Conservation (phyloP, 2,888 invertebrate genomes). For the Thelaira solivaga region DNA sequence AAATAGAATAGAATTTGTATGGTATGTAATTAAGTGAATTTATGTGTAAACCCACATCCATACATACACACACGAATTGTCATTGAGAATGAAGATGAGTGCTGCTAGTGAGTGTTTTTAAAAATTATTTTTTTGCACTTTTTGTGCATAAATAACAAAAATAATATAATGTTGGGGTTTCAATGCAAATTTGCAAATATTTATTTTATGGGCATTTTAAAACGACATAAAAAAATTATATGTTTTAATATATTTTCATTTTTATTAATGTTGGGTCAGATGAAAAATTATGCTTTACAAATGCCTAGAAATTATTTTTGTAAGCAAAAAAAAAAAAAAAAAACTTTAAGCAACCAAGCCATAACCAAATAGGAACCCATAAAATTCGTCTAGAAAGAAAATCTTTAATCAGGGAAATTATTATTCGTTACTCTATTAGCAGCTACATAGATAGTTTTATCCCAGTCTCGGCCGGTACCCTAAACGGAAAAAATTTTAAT, state of each 20-base stretch:
- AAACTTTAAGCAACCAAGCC: too few species aligned
- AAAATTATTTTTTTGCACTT: slow-evolving; percentile 40
- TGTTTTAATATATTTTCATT: background rate
- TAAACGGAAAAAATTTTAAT: too few species aligned
- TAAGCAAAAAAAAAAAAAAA: too few species aligned
- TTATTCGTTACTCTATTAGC: too few species aligned
- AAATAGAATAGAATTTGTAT: slow-evolving; percentile 5
- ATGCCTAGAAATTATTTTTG: too few species aligned
- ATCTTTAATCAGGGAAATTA: too few species aligned
- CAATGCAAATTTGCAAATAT: slow-evolving; percentile 15
- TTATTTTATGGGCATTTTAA: slow-evolving; percentile 18
- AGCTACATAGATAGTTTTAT: too few species aligned
- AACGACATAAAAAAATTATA: background rate
- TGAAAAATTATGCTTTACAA: background rate
- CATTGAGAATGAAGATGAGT: too few species aligned
- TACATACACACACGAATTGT: background rate
- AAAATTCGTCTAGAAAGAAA: too few species aligned
- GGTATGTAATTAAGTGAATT: background rate
- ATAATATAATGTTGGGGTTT: background rate
- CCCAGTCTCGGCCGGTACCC: too few species aligned
- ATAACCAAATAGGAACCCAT: too few species aligned
- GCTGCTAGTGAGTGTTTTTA: background rate
- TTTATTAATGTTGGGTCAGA: background rate
- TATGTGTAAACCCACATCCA: background rate
- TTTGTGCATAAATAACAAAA: slow-evolving; percentile 8